Conservation (phyloP, 2,797 vertebrate species). For the Gouania willdenowi region DNA sequence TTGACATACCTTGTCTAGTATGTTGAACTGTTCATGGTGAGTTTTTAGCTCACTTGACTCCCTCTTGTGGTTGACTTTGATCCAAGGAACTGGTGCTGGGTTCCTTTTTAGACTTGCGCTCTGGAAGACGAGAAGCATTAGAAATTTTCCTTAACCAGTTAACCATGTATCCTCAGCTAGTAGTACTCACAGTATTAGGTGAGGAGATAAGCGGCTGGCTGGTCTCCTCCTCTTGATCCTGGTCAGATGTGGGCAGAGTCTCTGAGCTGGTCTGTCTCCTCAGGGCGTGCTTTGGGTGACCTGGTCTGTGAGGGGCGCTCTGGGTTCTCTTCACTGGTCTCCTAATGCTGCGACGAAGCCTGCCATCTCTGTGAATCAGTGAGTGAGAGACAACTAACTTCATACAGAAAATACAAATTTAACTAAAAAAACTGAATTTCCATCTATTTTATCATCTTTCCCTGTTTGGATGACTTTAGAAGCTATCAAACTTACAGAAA, state of each 20-base stretch:
- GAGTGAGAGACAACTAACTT: too few species aligned
- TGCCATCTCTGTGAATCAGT: conserved; percentile 17
- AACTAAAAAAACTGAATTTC: too few species aligned
- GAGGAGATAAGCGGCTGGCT: conserved; percentile 22
- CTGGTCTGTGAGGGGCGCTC: conserved; percentile 81
- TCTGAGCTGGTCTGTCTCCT: conserved; percentile 68
- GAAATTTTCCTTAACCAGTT: too few species aligned
- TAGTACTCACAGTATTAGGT: conserved; percentile 57
- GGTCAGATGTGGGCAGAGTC: conserved; percentile 37
- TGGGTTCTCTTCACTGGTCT: conserved; percentile 81
- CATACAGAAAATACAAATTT: not conserved
- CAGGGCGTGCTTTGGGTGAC: conserved; percentile 29
- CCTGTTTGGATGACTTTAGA: too few species aligned
- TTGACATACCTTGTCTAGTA: conserved; percentile 67
- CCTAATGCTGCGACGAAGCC: conserved; percentile 2
- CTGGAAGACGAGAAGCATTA: conserved; percentile 25
- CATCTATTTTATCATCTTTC: too few species aligned
- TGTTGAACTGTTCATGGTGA: conserved; percentile 55
- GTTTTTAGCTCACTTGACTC: conserved; percentile 51
- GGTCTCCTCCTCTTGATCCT: conserved; percentile 4
- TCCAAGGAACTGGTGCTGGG: conserved; percentile 73
- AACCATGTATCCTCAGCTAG: not conserved
- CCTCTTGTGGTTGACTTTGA: conserved; percentile 49
- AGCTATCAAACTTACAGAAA: too few species aligned
- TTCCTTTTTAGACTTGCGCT: conserved; percentile 32